Conservation (phyloP, 1,140 invertebrate species). For the Drosophila pallidifrons region DNA sequence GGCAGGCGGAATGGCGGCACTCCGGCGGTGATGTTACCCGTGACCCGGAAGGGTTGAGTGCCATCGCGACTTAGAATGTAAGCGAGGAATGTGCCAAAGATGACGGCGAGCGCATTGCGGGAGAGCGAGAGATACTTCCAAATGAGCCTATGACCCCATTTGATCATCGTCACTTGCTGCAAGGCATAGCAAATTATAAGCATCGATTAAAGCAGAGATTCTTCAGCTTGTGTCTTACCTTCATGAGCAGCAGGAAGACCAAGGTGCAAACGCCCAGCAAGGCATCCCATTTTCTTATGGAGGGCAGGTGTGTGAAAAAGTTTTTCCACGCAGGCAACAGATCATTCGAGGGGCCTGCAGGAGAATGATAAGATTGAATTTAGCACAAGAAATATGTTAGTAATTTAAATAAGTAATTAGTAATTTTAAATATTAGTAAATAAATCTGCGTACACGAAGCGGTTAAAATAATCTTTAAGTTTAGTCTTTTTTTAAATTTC, state of each 20-base stretch:
- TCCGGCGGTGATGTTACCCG: conserved; percentile 88
- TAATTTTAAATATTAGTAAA: too few species aligned
- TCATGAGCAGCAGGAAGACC: conserved; percentile 87
- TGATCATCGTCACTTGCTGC: conserved; percentile 90
- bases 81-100: conserved; percentile 89
- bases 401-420: too few species aligned
- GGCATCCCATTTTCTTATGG: conserved; percentile 86
- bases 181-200: neutral
- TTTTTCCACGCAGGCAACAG: conserved; percentile 87
- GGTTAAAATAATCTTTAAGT: too few species aligned
- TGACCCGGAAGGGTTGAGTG: conserved; percentile 88
- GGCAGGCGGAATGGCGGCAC: conserved; percentile 88
- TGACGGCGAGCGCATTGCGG: conserved; percentile 92
- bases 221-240: conserved; percentile 82
- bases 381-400: neutral
- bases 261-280: conserved; percentile 87
- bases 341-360: conserved; percentile 85
- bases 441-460: too few species aligned
- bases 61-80: conserved; percentile 87
- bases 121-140: conserved; percentile 92
- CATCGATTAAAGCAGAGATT: conserved; percentile 30
- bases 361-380: neutral
- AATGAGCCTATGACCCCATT: conserved; percentile 87
- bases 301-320: conserved; percentile 85
- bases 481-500: too few species aligned